A percentile compares a stretch with the other conserved stretches of the same genome.
Evolutionary conservation across 2,797 vertebrate genomes (phyloP).

Genomic region (Rhodeus uyekii): DNA sequence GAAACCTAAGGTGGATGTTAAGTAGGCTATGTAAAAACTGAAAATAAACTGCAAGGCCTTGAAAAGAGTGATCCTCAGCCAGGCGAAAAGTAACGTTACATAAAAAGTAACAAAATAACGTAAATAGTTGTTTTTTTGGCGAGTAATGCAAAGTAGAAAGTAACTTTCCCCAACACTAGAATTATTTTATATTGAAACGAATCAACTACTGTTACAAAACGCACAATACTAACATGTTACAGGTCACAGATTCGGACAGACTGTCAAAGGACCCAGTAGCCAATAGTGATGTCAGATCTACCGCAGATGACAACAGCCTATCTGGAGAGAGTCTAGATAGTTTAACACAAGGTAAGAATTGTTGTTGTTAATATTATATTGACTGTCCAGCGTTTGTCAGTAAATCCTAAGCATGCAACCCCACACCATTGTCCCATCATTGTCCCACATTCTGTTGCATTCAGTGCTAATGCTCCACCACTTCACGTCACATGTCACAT

Average conservation of each 20-base stretch:
- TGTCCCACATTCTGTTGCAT: conserved; percentile 43
- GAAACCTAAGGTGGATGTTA: neutral
- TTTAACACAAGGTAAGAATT: conserved; percentile 83
- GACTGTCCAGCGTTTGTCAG: neutral
- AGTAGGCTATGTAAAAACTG: no score
- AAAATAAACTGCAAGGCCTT: neutral
- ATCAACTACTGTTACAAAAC: neutral
- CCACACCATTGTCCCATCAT: neutral
- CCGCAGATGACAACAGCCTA: conserved; percentile 87
- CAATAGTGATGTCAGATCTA: conserved; percentile 70
- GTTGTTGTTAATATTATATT: neutral
- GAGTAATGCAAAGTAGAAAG: neutral
- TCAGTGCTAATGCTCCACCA: conserved; percentile 15
- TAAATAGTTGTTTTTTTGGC: no score
- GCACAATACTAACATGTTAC: neutral
- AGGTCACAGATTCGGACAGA: conserved; percentile 72
- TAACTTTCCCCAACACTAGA: neutral
- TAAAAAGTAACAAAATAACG: no score
- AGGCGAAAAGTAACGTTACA: neutral
- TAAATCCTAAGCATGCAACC: neutral
- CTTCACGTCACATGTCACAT: neutral
- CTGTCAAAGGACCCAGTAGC: conserved; percentile 72
- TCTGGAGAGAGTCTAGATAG: conserved; percentile 90
- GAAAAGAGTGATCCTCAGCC: neutral
- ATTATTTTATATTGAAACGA: neutral